phyloP scores from a whole-genome alignment of 2,113 vertebrate genomes.

The Chloroceryle aenea region DNA sequence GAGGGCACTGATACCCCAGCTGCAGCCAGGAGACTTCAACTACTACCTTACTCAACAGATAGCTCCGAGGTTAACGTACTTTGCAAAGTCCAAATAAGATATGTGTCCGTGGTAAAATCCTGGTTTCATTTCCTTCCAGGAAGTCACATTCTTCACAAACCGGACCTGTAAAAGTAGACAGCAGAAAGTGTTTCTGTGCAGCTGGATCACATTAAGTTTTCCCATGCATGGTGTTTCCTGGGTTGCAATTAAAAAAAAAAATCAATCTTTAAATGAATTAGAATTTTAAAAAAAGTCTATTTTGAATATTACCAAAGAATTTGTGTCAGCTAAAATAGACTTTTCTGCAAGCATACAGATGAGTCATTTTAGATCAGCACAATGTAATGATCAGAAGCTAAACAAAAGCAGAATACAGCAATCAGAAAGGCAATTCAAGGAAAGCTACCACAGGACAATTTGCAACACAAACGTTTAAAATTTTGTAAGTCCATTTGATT shows the following conservation, averaged over 20 bases:
- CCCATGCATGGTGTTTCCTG: not conserved
- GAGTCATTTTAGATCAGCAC: not conserved
- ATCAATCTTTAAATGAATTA: not conserved
- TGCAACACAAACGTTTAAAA: not conserved
- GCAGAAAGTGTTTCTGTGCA: not conserved
- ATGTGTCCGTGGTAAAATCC: slow-evolving; percentile 97
- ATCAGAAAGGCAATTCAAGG: not conserved
- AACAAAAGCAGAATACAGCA: not conserved
- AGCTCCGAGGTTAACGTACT: slow-evolving; percentile 78
- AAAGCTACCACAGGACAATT: not conserved
- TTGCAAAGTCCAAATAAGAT: slow-evolving; percentile 94
- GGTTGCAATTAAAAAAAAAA: not conserved
- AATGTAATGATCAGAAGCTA: not conserved
- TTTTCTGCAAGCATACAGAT: not conserved
- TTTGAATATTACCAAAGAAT: not conserved
- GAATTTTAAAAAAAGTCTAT: not conserved
- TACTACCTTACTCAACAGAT: not conserved
- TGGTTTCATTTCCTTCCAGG: slow-evolving; percentile 96
- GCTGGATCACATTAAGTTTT: not conserved
- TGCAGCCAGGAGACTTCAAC: not conserved
- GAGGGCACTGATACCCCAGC: slow-evolving; percentile 70
- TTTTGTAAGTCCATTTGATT: not conserved
- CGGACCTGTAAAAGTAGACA: slow-evolving; percentile 82
- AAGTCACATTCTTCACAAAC: slow-evolving; percentile 94
- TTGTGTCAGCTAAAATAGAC: not conserved